Conservation (phyloP, 2,797 vertebrate genomes). For the Enteromius thamalakanensis region DNA sequence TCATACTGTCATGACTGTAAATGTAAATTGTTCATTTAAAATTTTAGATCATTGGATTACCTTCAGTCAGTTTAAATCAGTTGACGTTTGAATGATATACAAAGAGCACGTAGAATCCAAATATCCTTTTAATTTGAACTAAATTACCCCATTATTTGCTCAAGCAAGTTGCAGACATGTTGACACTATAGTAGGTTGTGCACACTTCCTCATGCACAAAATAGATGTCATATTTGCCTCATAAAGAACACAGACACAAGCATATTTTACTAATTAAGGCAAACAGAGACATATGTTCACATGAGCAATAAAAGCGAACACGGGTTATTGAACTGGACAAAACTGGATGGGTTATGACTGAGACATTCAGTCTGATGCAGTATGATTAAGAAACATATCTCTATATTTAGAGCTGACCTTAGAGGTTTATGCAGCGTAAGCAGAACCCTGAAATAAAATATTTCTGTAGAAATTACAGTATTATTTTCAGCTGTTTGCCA, state of each 20-base stretch:
- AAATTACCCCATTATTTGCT: neutral
- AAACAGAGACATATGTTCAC: conserved; percentile 44
- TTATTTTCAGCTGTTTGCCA: too few species aligned
- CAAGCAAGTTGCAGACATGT: neutral
- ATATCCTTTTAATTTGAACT: conserved; percentile 22
- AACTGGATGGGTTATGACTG: neutral
- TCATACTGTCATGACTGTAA: too few species aligned
- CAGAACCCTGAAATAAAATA: neutral
- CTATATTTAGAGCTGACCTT: neutral
- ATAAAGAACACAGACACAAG: conserved; percentile 19
- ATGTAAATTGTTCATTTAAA: too few species aligned
- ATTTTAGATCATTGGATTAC: too few species aligned
- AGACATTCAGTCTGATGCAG: neutral
- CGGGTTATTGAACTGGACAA: conserved; percentile 33
- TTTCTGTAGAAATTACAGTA: too few species aligned
- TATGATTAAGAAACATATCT: neutral
- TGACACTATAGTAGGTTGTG: neutral
- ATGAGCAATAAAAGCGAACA: conserved; percentile 33
- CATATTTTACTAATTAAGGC: conserved; percentile 38
- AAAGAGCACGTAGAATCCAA: neutral
- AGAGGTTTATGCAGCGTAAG: neutral
- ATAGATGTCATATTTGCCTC: conserved; percentile 13
- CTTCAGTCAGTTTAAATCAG: neutral
- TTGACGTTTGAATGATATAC: neutral
- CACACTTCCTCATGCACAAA: conserved; percentile 2